Evolutionary conservation across 2,113 vertebrate genomes (phyloP).

Genomic region (Ovis aries): ARS-UI_Ramb_v3.0 NC_056073.1:41270001-41270500

Average conservation of each 20-base stretch:
- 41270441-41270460: neutral
- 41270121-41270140: neutral
- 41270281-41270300: neutral
- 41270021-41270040: neutral
- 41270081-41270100: neutral
- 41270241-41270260: neutral
- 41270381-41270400: neutral
- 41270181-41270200: neutral
- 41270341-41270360: neutral
- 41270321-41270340: neutral
- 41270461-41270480: neutral
- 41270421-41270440: neutral
- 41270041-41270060: neutral
- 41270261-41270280: neutral
- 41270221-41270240: neutral
- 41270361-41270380: neutral
- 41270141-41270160: neutral
- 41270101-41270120: neutral
- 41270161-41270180: neutral
- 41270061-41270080: neutral
- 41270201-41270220: neutral
- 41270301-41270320: neutral
- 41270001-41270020: neutral
- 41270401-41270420: neutral
- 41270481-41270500: neutral